Evolutionary conservation across 2,113 vertebrate genomes (phyloP).

Genomic region (Amphiprion ocellaris): DNA sequence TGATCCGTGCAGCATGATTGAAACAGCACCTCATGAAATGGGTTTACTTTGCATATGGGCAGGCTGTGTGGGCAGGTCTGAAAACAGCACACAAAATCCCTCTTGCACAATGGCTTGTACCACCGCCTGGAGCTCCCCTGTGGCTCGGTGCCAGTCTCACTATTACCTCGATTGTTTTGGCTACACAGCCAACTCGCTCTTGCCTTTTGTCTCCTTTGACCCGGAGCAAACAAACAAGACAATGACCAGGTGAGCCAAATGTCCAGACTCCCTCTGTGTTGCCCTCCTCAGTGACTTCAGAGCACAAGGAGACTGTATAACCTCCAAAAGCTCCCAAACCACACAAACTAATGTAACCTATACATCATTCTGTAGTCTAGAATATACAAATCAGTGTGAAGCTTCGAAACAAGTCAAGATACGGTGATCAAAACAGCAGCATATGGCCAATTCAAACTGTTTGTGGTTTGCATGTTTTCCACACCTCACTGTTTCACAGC

Average conservation of each 20-base stretch:
- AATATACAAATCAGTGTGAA: not conserved
- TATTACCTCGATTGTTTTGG: constrained; percentile 80
- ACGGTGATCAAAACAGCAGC: constrained; percentile 4
- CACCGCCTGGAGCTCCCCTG: constrained; percentile 56
- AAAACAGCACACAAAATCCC: constrained; percentile 51
- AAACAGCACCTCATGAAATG: constrained; percentile 23
- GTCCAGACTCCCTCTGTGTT: constrained; percentile 32
- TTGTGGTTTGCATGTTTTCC: constrained; percentile 25
- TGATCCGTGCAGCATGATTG: not conserved
- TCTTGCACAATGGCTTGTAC: constrained; percentile 53
- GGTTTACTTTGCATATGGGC: constrained; percentile 47
- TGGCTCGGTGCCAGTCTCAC: constrained; percentile 69
- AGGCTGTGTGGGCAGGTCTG: constrained; percentile 23
- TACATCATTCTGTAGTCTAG: not conserved
- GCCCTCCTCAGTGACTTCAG: constrained; percentile 15
- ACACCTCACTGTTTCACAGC: constrained; percentile 32
- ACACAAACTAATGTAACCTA: not conserved
- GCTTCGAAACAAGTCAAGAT: constrained; percentile 1
- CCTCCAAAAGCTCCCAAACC: constrained; percentile 19
- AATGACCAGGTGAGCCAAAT: constrained; percentile 69
- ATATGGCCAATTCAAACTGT: constrained; percentile 15
- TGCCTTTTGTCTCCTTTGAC: constrained; percentile 73
- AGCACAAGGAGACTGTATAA: constrained; percentile 14
- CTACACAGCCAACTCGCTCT: constrained; percentile 65
- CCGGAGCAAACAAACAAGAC: constrained; percentile 66